phyloP scores from a whole-genome alignment of 2,888 invertebrate genomes.

The Monochamus alternatus region DNA sequence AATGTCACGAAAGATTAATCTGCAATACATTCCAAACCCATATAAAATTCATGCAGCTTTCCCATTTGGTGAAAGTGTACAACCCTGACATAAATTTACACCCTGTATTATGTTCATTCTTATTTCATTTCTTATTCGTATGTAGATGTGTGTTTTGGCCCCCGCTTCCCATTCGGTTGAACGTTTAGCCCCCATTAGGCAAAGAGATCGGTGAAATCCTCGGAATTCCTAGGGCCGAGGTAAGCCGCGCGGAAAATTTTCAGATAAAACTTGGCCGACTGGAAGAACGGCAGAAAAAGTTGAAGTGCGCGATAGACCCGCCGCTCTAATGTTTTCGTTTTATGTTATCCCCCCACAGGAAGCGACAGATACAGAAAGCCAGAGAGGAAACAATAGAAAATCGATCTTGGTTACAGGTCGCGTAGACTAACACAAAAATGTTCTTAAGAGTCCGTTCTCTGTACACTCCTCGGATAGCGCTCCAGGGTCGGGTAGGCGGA shows the following conservation, averaged over 20 bases:
- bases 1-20: too few relatives aligned
- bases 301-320: constrained; percentile 42
- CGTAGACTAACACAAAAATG: too few relatives aligned
- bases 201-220: constrained; percentile 52
- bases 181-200: constrained; percentile 11
- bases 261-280: constrained; percentile 60
- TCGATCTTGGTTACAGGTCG: background rate
- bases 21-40: too few relatives aligned
- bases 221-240: constrained; percentile 59
- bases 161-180: constrained; percentile 10
- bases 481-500: too few relatives aligned
- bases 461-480: too few relatives aligned
- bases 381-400: constrained; percentile 19
- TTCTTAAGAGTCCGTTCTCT: too few relatives aligned
- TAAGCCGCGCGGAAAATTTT: constrained; percentile 59
- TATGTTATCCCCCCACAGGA: constrained; percentile 31
- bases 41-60: too few relatives aligned
- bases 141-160: background rate
- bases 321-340: constrained; percentile 32
- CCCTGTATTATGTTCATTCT: background rate
- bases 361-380: constrained; percentile 20
- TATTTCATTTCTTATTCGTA: background rate
- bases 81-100: too few relatives aligned
- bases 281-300: constrained; percentile 52
- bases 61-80: too few relatives aligned